Conservation (phyloP, 2,797 vertebrate genomes). For the Ficedula albicollis region DNA sequence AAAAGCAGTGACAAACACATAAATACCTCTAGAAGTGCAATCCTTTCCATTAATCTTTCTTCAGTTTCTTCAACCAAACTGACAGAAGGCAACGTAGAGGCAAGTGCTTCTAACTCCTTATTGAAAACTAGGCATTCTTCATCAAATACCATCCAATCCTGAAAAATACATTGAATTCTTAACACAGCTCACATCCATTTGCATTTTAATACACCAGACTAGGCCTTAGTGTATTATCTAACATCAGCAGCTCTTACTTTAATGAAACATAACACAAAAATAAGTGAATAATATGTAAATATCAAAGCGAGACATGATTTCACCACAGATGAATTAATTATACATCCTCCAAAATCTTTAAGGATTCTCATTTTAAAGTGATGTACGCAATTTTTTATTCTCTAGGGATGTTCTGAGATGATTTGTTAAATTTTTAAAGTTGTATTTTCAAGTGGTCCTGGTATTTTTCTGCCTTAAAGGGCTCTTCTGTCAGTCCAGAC, state of each 20-base stretch:
- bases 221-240: not conserved
- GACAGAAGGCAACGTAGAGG: slow-evolving; percentile 76
- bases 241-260: not conserved
- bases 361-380: not conserved
- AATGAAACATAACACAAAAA: not conserved
- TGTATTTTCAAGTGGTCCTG: not conserved
- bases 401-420: not conserved
- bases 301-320: not conserved
- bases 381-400: not conserved
- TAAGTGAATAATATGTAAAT: not conserved
- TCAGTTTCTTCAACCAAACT: slow-evolving; percentile 80
- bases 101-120: slow-evolving; percentile 77
- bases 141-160: slow-evolving; percentile 89
- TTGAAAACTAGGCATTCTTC: slow-evolving; percentile 73
- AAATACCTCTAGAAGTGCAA: slow-evolving; percentile 82
- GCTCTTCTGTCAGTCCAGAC: not conserved
- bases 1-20: not conserved
- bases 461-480: not conserved
- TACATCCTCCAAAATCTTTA: not conserved
- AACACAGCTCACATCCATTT: not conserved
- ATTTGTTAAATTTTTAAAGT: not conserved
- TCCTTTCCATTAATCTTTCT: slow-evolving; percentile 76
- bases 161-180: not conserved
- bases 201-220: not conserved
- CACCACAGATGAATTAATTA: not conserved